A percentile compares a stretch with the other conserved stretches of the same genome.
Evolutionary conservation across 2,888 invertebrate genomes (phyloP).

Genomic region (Dynastes tityus): DNA sequence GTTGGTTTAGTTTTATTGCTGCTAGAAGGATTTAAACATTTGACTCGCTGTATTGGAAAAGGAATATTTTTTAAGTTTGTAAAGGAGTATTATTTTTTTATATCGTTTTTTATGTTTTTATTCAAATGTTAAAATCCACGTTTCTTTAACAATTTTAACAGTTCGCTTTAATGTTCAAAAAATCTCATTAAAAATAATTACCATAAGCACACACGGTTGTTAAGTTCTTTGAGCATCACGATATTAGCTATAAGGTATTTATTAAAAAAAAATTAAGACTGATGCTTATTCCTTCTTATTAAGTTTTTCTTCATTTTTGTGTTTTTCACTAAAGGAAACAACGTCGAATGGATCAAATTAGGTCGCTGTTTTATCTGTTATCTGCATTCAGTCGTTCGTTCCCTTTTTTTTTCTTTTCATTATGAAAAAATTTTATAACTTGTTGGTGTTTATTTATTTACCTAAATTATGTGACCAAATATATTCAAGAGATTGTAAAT

Average conservation of each 20-base stretch:
- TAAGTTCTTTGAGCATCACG: constrained; percentile 55
- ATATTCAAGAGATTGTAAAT: constrained; percentile 45
- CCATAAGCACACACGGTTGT: constrained; percentile 42
- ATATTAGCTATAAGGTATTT: constrained; percentile 55
- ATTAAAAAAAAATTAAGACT: constrained; percentile 57
- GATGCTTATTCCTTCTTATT: constrained; percentile 53
- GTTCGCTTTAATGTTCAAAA: constrained; percentile 22
- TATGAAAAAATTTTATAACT: constrained; percentile 25
- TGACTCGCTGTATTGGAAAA: constrained; percentile 2
- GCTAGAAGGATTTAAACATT: constrained; percentile 34
- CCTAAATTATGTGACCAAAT: constrained; percentile 47
- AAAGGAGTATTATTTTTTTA: constrained; percentile 34
- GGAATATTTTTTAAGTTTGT: constrained; percentile 32
- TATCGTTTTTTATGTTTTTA: constrained; percentile 17
- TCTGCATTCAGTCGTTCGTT: constrained; percentile 7
- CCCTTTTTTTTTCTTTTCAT: constrained; percentile 6
- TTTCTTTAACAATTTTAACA: constrained; percentile 23
- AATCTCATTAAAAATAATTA: constrained; percentile 32
- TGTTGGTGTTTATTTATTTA: constrained; percentile 44
- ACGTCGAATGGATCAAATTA: constrained; percentile 22
- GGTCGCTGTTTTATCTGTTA: constrained; percentile 24
- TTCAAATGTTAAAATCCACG: constrained; percentile 37
- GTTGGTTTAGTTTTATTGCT: constrained; percentile 37
- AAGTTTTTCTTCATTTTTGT: constrained; percentile 36
- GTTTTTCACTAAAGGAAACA: constrained; percentile 34